Evolutionary conservation across 53 echinoderm and acorn worm species (phyloP).

Genomic region (Apostichopus leukothele): DNA sequence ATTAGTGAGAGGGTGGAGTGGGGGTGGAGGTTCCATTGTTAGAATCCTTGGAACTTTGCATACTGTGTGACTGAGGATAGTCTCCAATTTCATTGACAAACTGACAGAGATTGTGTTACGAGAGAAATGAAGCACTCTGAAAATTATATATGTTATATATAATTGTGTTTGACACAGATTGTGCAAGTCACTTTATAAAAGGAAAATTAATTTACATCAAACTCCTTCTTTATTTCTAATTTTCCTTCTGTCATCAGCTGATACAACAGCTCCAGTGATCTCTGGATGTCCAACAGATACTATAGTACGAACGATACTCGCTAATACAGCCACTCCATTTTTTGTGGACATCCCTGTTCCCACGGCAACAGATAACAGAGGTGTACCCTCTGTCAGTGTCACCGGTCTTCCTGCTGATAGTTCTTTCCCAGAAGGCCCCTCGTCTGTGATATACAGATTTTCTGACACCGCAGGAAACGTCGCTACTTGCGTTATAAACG

Average conservation of each 20-base stretch:
- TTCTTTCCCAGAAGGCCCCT: slow-evolving; percentile 13
- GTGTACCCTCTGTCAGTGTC: not conserved
- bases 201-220: too few species aligned
- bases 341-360: slow-evolving; percentile 20
- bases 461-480: not conserved
- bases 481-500: not conserved
- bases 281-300: not conserved
- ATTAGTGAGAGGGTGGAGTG: too few species aligned
- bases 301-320: not conserved
- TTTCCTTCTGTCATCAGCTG: not conserved
- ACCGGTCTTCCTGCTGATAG: not conserved
- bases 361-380: slow-evolving; percentile 10
- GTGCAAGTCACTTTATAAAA: too few species aligned
- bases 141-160: too few species aligned
- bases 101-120: too few species aligned
- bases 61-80: too few species aligned
- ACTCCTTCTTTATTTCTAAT: too few species aligned
- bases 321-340: not conserved
- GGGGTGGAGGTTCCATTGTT: too few species aligned
- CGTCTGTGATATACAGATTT: not conserved
- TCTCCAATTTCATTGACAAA: too few species aligned
- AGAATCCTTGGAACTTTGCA: too few species aligned
- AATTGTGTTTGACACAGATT: too few species aligned
- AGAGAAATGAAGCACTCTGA: too few species aligned
- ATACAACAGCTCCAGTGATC: slow-evolving; percentile 6